phyloP scores from a whole-genome alignment of 2,888 invertebrate genomes.

The Agrochola macilenta region DNA sequence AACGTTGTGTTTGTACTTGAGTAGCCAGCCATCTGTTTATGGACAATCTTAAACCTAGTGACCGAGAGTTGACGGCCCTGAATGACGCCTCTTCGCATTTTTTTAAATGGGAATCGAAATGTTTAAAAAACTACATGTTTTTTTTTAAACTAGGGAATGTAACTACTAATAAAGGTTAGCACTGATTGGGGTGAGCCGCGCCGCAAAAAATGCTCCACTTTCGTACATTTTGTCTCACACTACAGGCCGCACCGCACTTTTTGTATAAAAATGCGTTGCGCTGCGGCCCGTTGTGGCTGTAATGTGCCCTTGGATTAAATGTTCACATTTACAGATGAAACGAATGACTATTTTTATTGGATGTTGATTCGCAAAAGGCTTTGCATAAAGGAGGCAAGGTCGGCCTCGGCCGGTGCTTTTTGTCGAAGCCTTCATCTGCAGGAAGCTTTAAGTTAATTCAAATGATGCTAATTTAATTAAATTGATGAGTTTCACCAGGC shows the following conservation, averaged over 20 bases:
- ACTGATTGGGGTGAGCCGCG: not conserved
- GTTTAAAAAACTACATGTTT: not conserved
- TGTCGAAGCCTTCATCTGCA: constrained; percentile 7
- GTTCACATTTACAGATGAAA: constrained; percentile 12
- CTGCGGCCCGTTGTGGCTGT: not conserved
- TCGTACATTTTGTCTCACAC: not conserved
- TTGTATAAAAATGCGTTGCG: not conserved
- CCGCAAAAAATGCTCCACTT: not conserved
- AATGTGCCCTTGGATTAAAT: constrained; percentile 1
- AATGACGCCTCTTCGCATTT: constrained; percentile 31
- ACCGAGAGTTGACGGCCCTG: constrained; percentile 53
- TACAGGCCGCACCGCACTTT: not conserved
- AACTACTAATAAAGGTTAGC: not conserved
- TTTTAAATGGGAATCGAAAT: constrained; percentile 28
- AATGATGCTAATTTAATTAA: constrained; percentile 4
- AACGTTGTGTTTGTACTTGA: constrained; percentile 41
- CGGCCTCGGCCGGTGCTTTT: not conserved
- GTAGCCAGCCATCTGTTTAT: constrained; percentile 39
- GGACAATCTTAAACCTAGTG: constrained; percentile 21
- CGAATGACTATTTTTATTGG: constrained; percentile 10
- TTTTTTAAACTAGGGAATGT: not conserved
- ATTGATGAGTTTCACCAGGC: not conserved
- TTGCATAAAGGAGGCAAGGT: not conserved
- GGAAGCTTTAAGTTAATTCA: constrained; percentile 11
- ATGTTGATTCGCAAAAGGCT: constrained; percentile 19